These are phyloP conservation scores for Grallaria varia DNA, from an alignment of 2,113 vertebrate species.

Conservation along the genomic window DNA sequence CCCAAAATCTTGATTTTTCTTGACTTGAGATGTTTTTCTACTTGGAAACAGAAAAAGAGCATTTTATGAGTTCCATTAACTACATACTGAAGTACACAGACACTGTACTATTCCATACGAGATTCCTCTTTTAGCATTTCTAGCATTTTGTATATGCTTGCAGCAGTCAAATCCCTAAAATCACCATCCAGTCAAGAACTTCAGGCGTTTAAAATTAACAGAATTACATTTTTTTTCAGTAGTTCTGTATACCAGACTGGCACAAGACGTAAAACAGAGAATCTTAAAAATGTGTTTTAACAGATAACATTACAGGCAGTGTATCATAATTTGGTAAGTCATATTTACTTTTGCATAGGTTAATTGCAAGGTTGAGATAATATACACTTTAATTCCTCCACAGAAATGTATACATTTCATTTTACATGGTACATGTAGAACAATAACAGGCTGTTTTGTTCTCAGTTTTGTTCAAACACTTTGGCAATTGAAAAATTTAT, in stretches of 20 bases:
- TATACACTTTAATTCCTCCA: neutral
- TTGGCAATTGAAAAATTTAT: neutral
- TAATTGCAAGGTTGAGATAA: neutral
- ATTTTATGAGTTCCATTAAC: neutral
- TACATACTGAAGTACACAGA: rapidly evolving
- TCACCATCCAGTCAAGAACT: neutral
- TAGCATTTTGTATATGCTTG: neutral
- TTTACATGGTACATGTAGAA: neutral
- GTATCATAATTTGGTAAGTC: neutral
- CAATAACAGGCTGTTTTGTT: neutral
- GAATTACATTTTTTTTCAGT: neutral
- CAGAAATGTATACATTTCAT: neutral
- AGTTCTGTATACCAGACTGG: neutral
- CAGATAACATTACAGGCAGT: neutral
- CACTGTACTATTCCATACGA: neutral
- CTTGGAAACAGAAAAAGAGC: neutral
- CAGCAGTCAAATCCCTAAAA: neutral
- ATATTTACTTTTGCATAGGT: neutral
- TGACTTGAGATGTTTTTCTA: slow-evolving; percentile 79
- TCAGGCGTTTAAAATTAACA: neutral
- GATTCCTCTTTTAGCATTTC: neutral
- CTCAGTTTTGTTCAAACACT: neutral
- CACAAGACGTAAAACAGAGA: neutral
- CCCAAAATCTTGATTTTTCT: slow-evolving; percentile 80
- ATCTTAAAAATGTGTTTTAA: neutral